Percentiles rank a stretch among this genome's conserved stretches.
These are phyloP conservation scores for Tridacna gigas DNA, from an alignment of 2,888 invertebrate species.

Conservation along the genomic window DNA sequence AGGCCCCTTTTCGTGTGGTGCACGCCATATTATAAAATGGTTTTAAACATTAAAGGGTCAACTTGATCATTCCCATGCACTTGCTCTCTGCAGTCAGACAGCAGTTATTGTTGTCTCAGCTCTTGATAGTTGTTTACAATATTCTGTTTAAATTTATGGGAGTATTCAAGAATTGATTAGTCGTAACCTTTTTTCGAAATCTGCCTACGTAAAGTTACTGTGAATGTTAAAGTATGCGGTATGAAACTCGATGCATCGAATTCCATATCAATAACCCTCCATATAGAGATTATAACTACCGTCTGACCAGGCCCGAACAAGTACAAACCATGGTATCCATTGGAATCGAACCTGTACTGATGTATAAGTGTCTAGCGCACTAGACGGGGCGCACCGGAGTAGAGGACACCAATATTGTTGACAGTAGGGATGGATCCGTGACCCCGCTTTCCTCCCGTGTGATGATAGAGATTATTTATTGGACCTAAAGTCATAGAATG, in stretches of 20 bases:
- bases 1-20: too few species aligned
- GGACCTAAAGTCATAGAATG: slow-evolving; percentile 13
- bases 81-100: slow-evolving; percentile 8
- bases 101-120: not conserved
- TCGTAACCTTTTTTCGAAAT: too few species aligned
- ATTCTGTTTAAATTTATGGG: too few species aligned
- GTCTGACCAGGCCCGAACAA: slow-evolving; percentile 1
- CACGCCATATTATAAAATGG: not conserved
- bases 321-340: slow-evolving; percentile 14
- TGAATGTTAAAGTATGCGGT: too few species aligned
- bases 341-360: not conserved
- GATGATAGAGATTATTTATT: slow-evolving; percentile 9
- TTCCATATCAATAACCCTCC: not conserved
- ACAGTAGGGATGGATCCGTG: slow-evolving; percentile 26
- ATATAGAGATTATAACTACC: not conserved
- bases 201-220: too few species aligned
- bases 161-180: too few species aligned
- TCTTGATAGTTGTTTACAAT: too few species aligned
- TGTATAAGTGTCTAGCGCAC: not conserved
- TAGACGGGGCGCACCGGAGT: slow-evolving; percentile 15
- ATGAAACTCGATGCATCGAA: too few species aligned
- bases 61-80: slow-evolving; percentile 18
- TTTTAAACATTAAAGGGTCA: not conserved
- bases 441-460: slow-evolving; percentile 17
- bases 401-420: slow-evolving; percentile 26